Evolutionary conservation across 2,797 vertebrate genomes (phyloP), one percentile per base, ranked within the genome.

Genomic region (Neosilurus hyrtlii): DNA sequence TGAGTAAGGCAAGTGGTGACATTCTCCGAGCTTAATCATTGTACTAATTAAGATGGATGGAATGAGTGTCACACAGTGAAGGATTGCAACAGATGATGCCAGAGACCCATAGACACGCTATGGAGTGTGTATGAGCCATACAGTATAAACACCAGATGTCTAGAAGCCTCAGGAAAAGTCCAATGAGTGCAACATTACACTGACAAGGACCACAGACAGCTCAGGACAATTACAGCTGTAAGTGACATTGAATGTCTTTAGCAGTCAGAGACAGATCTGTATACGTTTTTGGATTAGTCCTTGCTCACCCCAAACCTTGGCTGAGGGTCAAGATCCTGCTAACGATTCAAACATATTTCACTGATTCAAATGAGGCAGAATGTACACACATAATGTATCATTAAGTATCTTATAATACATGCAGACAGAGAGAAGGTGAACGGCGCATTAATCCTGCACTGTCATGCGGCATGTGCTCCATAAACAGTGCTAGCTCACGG

Each of bases 301-400:
- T 84, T 78, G 63, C 43, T 86, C 85, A 88, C 73, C 84, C 65
- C 81, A 85, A 81, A 79, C 82, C 79, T 84, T 70, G 79, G 67
- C 72, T 81, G 57, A 66, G 52, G 52, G 63, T 71, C 62, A 73
- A 57, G 63, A 71, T 63, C 56, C 72, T 79, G 56, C 30, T 75
- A 79, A 76, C 74, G 81, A 86, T 80, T 88, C 71, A 66, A 72
- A 79, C 18, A 18, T 65, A 30, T 65, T 66, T 65, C 49, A 79
- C 0, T 66, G 24, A 66, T 79, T 83, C 82, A 79, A 83, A 65
- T 83, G 75, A 83, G 62, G 84, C 83, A 57, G 63, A 84, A 82
- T 61, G 80, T 70, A 78, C 83, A 85, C 37, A 81, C 10, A 59
- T 80, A 83, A 82, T 76, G 83, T 81, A 72, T 82, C 82, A 83